Evolutionary conservation across 2,797 vertebrate species (phyloP).

Genomic region (Lepus oiostolus): DNA sequence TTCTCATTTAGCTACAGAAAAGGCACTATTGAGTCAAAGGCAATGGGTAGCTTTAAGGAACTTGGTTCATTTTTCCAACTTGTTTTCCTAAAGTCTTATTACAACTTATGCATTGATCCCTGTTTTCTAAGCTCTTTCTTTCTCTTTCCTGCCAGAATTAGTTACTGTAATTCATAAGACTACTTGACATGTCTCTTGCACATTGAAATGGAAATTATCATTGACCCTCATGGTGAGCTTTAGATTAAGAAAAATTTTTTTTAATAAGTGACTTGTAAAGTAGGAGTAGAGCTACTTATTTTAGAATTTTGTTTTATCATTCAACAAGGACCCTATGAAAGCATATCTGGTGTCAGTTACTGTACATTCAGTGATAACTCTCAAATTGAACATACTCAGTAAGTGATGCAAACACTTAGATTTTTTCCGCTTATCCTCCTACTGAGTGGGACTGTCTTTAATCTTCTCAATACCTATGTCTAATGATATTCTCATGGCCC

Average conservation of each 20-base stretch:
- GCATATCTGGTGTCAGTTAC: not conserved
- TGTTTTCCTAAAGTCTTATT: not conserved
- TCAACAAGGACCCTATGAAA: not conserved
- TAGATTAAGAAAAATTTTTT: not conserved
- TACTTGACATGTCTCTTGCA: not conserved
- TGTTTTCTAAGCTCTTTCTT: slow-evolving; percentile 21
- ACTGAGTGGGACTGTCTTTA: not conserved
- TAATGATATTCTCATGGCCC: not conserved
- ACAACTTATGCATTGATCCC: not conserved
- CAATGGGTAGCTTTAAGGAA: not conserved
- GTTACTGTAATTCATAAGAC: not conserved
- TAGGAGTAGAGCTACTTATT: not conserved
- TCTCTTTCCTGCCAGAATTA: not conserved
- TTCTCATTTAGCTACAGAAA: not conserved
- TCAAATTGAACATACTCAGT: not conserved
- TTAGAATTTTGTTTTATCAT: not conserved
- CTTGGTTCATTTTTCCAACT: not conserved
- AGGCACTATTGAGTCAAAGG: not conserved
- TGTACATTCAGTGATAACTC: not conserved
- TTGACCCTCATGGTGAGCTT: not conserved
- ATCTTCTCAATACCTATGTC: not conserved
- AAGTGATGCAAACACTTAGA: not conserved
- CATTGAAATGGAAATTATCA: slow-evolving; percentile 1
- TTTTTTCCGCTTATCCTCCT: not conserved
- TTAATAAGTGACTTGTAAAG: not conserved